Base-by-base conservation (phyloP, 2,888 invertebrate species). In the Leptarthrus brevirostris region DNA sequence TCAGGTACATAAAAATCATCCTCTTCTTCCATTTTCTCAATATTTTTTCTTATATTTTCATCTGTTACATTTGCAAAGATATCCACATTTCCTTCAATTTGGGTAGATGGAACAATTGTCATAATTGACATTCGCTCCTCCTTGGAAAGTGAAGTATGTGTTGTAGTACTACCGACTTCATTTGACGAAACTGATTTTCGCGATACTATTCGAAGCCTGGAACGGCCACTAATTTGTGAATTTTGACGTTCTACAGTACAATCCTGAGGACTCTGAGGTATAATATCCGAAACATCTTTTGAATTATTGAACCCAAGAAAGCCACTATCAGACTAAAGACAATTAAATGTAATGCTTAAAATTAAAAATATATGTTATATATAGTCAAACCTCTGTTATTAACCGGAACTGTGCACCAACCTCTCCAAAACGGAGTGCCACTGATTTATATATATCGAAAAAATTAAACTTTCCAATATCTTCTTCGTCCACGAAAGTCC, bases 1-100 rank as follows among this genome's bases (percentile, higher is more conserved):
- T 81, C 81, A 20, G 81, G 81, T 72, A 81, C 79, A 72, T 78
- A 80, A 44, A 78, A 78, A 5, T 80, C 79, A 44, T 80, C 78
- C 56, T 80, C 80, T 24, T 78, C 77, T 4, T 34, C 52, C 44
- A 66, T 30, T n/a, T 56, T 4, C 26, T 76, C 73, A n/a, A 74
- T 72, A 54, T 54, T 56, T 2, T 22, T 49, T n/a, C 40, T 44
- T 12, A 58, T 34, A 44, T 73, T 77, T 4, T 56, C 74, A 22
- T 61, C 36, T 14, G 53, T 34, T 18, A 52, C 30, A 34, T 70
- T 53, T 20, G 49, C 66, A 47, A 47, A 66, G 18, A 44, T 53
- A 5, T 53, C 22, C 1, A 10, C 3, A 3, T 22, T 10, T 16
- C 2, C 12, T 4, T 12, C 53, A 12, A 4, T 20, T 53, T 53